phyloP scores from a whole-genome alignment of 2,888 invertebrate genomes.

The Drosophila vallismaia region DNA sequence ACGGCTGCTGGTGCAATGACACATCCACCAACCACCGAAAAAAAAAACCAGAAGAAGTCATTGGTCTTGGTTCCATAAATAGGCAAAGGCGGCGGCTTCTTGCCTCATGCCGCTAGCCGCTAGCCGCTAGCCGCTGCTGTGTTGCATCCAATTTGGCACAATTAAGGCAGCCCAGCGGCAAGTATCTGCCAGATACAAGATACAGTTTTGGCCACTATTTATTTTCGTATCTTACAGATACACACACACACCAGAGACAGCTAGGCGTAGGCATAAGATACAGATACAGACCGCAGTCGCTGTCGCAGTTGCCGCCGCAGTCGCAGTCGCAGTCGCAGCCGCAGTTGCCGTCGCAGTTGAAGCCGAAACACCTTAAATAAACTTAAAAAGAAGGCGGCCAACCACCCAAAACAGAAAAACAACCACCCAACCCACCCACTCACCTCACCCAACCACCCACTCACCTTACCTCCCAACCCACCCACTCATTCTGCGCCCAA shows the following conservation, averaged over 20 bases:
- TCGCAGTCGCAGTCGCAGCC: too few species aligned
- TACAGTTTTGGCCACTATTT: constrained; percentile 53
- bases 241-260: constrained; percentile 17
- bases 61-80: constrained; percentile 25
- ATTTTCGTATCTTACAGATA: constrained; percentile 53
- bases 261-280: constrained; percentile 33
- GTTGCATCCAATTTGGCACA: constrained; percentile 59
- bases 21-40: constrained; percentile 27
- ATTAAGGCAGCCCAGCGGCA: constrained; percentile 39
- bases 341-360: too few species aligned
- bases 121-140: background rate
- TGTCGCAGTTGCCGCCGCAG: too few species aligned
- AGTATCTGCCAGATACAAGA: constrained; percentile 41
- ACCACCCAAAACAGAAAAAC: constrained; percentile 18
- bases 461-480: constrained; percentile 24
- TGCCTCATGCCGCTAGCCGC: too few species aligned
- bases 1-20: constrained; percentile 26
- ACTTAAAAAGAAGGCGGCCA: constrained; percentile 42
- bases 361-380: constrained; percentile 38
- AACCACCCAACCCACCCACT: constrained; percentile 21
- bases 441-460: constrained; percentile 15
- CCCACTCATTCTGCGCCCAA: constrained; percentile 13
- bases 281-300: constrained; percentile 3
- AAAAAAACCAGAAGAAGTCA: constrained; percentile 16
- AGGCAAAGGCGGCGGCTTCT: background rate